Evolutionary conservation across 2,113 vertebrate genomes (phyloP).

Genomic region (Microtus oregoni): DNA sequence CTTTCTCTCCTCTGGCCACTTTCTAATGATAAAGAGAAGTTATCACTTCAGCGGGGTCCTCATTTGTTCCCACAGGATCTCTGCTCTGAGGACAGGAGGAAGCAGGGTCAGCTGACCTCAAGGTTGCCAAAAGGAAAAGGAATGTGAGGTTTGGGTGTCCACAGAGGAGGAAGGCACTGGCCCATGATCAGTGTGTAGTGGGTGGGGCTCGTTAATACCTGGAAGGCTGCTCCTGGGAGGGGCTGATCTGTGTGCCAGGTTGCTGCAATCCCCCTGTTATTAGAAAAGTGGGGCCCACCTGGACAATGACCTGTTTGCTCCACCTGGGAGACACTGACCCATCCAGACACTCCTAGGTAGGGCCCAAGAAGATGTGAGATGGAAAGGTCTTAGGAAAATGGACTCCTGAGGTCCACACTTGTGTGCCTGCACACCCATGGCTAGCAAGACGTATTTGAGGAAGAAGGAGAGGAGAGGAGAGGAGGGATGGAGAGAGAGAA

Average conservation of each 20-base stretch:
- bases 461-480: too few relatives aligned
- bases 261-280: neutral
- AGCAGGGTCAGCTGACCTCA: neutral
- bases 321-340: neutral
- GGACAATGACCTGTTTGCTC: neutral
- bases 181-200: neutral
- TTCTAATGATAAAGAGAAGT: conserved; percentile 19
- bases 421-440: neutral
- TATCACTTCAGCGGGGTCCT: conserved; percentile 20
- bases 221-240: neutral
- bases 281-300: neutral
- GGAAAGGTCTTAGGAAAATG: neutral
- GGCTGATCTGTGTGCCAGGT: neutral
- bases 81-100: neutral
- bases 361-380: neutral
- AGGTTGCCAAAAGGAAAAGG: neutral
- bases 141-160: neutral
- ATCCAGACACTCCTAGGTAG: neutral
- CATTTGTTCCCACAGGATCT: neutral
- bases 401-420: neutral
- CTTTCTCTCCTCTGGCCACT: neutral
- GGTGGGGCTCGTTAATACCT: neutral
- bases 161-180: neutral
- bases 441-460: neutral
- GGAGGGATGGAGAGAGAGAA: neutral